Evolutionary conservation across 2,113 vertebrate species (phyloP), one percentile per base, ranked within the genome.

Genomic region (Eulacestoma nigropectus): DNA sequence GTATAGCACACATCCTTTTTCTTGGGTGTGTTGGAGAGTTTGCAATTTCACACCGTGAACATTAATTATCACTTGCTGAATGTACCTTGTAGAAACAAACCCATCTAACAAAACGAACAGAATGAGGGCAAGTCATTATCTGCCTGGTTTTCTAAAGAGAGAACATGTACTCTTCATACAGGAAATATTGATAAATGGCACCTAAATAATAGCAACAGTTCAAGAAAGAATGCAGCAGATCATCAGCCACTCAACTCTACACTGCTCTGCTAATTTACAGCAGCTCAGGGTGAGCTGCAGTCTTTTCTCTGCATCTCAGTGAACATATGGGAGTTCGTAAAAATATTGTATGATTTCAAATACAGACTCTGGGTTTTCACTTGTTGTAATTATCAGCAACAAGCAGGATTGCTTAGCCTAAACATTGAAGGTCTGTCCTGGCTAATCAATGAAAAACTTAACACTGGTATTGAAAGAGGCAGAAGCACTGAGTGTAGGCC

Each of bases 51-150:
- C 42, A 44, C 41, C 5, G 0, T 35, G 74, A 68, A 65, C 44
- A 23, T 69, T 63, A 87, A 89, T 96, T 95, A 75, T 88, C 81
- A 86, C 68, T 91, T 85, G 57, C 59, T 83, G 50, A n/a, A 84
- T 2, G 1, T 17, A 70, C 49, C 18, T 39, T 22, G 22, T 35
- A 33, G n/a, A 89, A 94, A 90, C 18, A 87, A 84, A 91, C 49
- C 32, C 6, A 68, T 26, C 57, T 52, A 76, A 68, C 29, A 68
- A 83, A 93, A 78, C 1, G 1, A 84, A 64, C 42, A 89, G 35
- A 91, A 50, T 25, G 17, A 5, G 1, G 56, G 21, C 70, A 85
- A 86, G 52, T 37, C 72, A 67, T 14, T 50, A 85, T 35, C 15
- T 56, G 33, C 30, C 30, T 2, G 1, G 67, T 74, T 30, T 46